phyloP scores from a whole-genome alignment of 2,888 invertebrate species.

The Dichetophora obliterata region DNA sequence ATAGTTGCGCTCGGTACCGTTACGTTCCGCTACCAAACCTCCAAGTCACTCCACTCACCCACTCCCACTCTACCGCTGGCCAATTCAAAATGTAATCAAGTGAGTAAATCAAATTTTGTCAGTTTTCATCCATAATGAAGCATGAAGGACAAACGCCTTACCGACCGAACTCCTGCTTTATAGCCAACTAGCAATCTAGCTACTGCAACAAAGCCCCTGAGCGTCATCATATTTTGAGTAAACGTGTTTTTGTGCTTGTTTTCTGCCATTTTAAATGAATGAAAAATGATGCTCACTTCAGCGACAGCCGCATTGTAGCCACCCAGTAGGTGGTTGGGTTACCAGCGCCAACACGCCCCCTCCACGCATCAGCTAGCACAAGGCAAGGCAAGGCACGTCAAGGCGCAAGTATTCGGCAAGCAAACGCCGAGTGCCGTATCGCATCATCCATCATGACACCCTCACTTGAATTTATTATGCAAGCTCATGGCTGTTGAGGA shows the following conservation, averaged over 20 bases:
- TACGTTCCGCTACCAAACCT: not conserved
- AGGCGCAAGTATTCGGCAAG: not conserved
- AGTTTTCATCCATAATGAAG: conserved; percentile 52
- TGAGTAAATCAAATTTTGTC: conserved; percentile 67
- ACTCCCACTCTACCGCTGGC: not conserved
- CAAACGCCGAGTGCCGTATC: conserved; percentile 31
- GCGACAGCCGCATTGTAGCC: not conserved
- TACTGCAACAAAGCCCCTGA: conserved; percentile 34
- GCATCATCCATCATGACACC: conserved; percentile 64
- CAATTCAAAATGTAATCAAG: conserved; percentile 57
- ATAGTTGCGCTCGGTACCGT: not conserved
- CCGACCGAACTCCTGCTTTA: conserved; percentile 42
- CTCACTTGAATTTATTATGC: conserved; percentile 60
- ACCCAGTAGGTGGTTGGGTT: not conserved
- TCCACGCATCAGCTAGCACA: not conserved
- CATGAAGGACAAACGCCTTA: conserved; percentile 34
- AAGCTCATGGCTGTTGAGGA: conserved; percentile 56
- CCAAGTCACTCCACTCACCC: not conserved
- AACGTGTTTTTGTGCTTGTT: conserved; percentile 22
- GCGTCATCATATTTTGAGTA: not conserved
- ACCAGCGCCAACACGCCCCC: conserved; percentile 12
- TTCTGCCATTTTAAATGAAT: conserved; percentile 58
- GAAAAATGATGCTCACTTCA: conserved; percentile 60
- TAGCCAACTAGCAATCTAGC: conserved; percentile 32
- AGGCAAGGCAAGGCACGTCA: too few relatives aligned